Evolutionary conservation across 2,888 invertebrate genomes (phyloP).

Genomic region (Drosophila fungiperda): DNA sequence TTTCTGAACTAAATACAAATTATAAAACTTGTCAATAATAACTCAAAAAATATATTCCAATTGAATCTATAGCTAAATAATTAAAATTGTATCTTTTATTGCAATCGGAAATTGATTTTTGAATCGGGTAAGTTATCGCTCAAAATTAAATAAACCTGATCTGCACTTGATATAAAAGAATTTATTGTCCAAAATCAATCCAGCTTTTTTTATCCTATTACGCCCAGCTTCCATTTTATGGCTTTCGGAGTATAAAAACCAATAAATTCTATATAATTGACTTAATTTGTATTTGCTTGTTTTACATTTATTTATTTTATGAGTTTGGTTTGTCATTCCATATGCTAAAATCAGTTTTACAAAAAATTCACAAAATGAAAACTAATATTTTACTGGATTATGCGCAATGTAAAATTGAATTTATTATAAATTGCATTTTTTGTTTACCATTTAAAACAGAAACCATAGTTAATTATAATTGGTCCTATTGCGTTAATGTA

Average conservation of each 20-base stretch:
- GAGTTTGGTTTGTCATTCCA: not conserved
- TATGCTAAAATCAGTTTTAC: not conserved
- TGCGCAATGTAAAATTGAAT: not conserved
- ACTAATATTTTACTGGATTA: not conserved
- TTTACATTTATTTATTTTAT: not conserved
- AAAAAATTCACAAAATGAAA: not conserved
- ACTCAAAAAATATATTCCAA: too few relatives aligned
- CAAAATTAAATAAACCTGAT: not conserved
- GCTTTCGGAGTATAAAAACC: not conserved
- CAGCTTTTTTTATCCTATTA: not conserved
- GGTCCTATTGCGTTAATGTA: not conserved
- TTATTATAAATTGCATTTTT: not conserved
- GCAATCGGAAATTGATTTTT: too few relatives aligned
- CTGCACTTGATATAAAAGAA: not conserved
- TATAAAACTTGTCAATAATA: too few relatives aligned
- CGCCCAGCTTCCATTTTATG: not conserved
- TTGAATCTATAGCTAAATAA: too few relatives aligned
- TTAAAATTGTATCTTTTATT: too few relatives aligned
- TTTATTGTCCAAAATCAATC: not conserved
- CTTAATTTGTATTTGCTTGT: not conserved
- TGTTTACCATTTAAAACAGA: not conserved
- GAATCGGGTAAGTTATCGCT: not conserved
- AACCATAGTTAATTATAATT: not conserved
- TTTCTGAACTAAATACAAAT: too few relatives aligned
- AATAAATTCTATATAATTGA: not conserved